These are phyloP conservation scores for Iguana delicatissima DNA, from an alignment of 2,797 vertebrate species.

Conservation along the genomic window DNA sequence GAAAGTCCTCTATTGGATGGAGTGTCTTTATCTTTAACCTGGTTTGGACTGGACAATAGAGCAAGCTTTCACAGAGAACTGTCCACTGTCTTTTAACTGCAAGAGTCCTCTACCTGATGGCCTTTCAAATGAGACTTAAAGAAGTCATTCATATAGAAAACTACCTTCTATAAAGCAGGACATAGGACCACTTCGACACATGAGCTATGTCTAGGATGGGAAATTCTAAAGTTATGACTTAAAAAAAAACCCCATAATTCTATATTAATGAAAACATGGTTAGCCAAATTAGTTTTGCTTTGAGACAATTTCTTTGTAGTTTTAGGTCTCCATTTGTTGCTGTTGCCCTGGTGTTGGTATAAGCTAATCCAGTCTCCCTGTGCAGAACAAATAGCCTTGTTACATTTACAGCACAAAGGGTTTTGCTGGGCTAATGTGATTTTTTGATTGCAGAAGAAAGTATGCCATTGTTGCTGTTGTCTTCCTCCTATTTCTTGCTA, in stretches of 20 bases:
- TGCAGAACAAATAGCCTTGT: background rate
- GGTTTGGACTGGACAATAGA: background rate
- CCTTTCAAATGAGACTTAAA: too few relatives aligned
- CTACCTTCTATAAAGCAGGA: background rate
- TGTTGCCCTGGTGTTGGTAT: background rate
- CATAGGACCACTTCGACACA: background rate
- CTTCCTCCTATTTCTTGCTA: background rate
- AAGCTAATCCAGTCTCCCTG: background rate
- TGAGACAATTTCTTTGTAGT: background rate
- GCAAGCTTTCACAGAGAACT: too few relatives aligned
- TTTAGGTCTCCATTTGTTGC: background rate
- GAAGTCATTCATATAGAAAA: too few relatives aligned
- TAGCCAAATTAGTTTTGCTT: background rate
- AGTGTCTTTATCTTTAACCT: background rate
- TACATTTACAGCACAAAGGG: background rate
- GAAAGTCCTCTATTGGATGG: background rate
- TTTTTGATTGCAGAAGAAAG: background rate
- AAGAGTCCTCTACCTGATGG: too few relatives aligned
- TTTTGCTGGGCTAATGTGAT: background rate
- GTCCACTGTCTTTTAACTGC: too few relatives aligned
- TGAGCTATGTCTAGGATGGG: background rate
- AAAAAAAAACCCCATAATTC: background rate
- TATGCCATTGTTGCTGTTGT: background rate
- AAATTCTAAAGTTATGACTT: background rate
- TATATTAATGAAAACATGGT: background rate